A percentile compares a stretch with the other conserved stretches of the same genome.
Conservation (phyloP, 2,113 vertebrate species). For the Ornithorhynchus anatinus region DNA sequence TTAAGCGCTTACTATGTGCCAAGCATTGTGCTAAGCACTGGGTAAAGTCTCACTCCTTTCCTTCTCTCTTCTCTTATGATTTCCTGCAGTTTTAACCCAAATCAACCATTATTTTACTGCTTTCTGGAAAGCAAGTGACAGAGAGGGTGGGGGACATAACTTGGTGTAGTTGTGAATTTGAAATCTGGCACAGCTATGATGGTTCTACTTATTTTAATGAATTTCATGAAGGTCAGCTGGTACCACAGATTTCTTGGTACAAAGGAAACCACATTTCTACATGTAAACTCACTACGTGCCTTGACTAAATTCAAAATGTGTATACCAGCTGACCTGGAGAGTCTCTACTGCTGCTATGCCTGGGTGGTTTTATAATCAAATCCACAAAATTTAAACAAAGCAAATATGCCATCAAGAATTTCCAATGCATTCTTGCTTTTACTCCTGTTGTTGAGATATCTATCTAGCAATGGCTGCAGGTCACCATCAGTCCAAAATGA, state of each 20-base stretch:
- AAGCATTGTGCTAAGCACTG: no score
- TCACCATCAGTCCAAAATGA: not conserved
- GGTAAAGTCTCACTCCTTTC: slow-evolving; percentile 10
- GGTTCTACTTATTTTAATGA: slow-evolving; percentile 41
- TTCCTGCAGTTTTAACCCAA: slow-evolving; percentile 21
- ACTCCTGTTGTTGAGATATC: no score
- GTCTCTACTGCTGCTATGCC: slow-evolving; percentile 2
- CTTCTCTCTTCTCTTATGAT: slow-evolving; percentile 29
- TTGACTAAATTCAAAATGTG: slow-evolving; percentile 28
- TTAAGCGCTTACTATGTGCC: no score
- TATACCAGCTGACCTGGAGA: slow-evolving; percentile 10
- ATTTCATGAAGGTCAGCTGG: slow-evolving; percentile 23
- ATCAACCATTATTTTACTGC: slow-evolving; percentile 44
- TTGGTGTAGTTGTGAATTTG: slow-evolving; percentile 33
- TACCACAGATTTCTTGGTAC: slow-evolving; percentile 41
- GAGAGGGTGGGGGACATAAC: not conserved
- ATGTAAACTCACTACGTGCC: slow-evolving; percentile 35
- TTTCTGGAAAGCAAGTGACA: slow-evolving; percentile 41
- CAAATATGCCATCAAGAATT: no score
- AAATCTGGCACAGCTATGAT: slow-evolving; percentile 28
- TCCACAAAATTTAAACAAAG: slow-evolving; percentile 26
- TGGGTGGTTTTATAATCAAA: no score
- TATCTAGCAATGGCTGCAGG: no score
- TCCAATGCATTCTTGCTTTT: no score
- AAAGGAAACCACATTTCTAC: slow-evolving; percentile 40